Evolutionary conservation across 92 coral and sea anemone species (phyloP).

Genomic region (Siderastrea siderea): DNA sequence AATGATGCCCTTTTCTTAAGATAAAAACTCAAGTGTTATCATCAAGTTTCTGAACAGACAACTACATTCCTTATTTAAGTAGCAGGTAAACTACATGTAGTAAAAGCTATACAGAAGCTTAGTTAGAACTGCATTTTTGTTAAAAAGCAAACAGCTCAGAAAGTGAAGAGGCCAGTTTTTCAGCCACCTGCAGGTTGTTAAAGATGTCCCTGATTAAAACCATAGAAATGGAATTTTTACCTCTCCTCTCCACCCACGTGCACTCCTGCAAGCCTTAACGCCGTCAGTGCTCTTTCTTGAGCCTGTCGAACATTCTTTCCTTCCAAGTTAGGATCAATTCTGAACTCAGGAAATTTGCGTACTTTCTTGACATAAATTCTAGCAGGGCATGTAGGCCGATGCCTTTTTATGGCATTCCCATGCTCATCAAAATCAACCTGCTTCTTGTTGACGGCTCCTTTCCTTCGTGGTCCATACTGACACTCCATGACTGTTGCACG

Average conservation of each 20-base stretch:
- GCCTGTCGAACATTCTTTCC: slow-evolving; percentile 96
- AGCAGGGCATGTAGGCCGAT: slow-evolving; percentile 98
- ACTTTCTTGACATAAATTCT: slow-evolving; percentile 97
- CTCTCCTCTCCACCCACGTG: slow-evolving; percentile 97
- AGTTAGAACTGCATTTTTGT: too few species aligned
- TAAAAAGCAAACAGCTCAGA: too few species aligned
- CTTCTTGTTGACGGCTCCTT: slow-evolving; percentile 87
- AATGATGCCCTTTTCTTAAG: too few species aligned
- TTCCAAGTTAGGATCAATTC: slow-evolving; percentile 90
- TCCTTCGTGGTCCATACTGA: slow-evolving; percentile 98
- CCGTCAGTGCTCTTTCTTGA: slow-evolving; percentile 95
- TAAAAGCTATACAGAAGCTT: too few species aligned
- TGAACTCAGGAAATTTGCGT: slow-evolving; percentile 94
- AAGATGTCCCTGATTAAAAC: too few species aligned
- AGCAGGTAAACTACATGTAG: too few species aligned
- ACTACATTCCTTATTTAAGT: too few species aligned
- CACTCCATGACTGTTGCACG: slow-evolving; percentile 99
- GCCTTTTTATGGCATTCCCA: slow-evolving; percentile 71
- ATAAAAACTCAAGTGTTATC: too few species aligned
- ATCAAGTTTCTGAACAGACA: too few species aligned
- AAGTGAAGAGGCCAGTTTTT: too few species aligned
- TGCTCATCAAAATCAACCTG: slow-evolving; percentile 76
- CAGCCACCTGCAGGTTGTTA: too few species aligned
- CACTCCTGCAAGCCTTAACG: slow-evolving; percentile 89
- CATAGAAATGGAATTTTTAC: slow-evolving; percentile 26